Evolutionary conservation across 2,113 vertebrate genomes (phyloP).

Genomic region (Oreochromis aureus): DNA sequence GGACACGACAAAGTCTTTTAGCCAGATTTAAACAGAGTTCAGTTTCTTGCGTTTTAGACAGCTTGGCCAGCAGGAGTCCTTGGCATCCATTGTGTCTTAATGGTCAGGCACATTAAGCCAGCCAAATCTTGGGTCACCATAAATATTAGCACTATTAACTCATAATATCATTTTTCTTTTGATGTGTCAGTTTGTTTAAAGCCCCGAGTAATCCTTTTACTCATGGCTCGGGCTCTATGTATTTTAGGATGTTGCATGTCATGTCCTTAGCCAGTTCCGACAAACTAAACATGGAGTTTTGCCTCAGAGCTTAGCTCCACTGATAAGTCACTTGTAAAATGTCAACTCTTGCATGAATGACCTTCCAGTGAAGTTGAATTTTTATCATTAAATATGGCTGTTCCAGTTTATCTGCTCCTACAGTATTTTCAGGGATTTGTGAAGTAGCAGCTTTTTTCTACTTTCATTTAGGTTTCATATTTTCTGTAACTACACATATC

Average conservation of each 20-base stretch:
- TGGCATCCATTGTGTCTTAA: not conserved
- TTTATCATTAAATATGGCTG: not conserved
- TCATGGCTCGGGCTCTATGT: not conserved
- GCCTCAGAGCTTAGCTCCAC: conserved; percentile 1
- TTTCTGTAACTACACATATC: fast-evolving
- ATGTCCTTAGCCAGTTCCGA: not conserved
- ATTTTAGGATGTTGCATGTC: not conserved
- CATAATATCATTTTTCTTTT: not conserved
- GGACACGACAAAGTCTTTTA: not conserved
- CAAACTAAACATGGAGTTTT: conserved; percentile 9
- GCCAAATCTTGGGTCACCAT: not conserved
- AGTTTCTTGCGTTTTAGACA: not conserved
- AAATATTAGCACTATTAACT: conserved; percentile 11
- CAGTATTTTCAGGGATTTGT: not conserved
- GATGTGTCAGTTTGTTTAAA: conserved; percentile 19
- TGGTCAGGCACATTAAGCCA: not conserved
- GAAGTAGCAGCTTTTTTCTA: not conserved
- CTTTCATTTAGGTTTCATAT: not conserved
- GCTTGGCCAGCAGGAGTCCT: not conserved
- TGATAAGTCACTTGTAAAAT: conserved; percentile 23
- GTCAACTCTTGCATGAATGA: conserved; percentile 20
- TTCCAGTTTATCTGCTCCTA: not conserved
- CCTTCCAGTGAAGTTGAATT: not conserved
- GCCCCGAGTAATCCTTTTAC: conserved; percentile 15
- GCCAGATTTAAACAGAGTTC: not conserved